These are phyloP conservation scores for Myanophis thanlyinensis DNA, from an alignment of 2,113 vertebrate genomes.

Conservation along the genomic window DNA sequence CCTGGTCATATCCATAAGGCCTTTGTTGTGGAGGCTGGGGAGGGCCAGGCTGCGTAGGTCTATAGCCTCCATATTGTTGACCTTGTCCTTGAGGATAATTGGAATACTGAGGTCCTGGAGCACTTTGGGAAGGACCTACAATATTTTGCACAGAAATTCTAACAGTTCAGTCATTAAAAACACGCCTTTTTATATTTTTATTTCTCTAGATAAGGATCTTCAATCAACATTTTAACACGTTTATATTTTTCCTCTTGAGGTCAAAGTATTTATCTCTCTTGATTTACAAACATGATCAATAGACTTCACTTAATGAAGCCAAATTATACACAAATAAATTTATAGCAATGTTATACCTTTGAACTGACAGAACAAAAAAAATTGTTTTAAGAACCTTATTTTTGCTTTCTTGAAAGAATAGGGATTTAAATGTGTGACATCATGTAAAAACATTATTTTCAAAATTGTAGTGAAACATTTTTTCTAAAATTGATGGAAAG, in stretches of 20 bases:
- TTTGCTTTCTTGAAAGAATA: neutral
- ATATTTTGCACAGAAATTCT: neutral
- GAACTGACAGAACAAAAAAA: neutral
- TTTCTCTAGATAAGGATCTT: constrained; percentile 1
- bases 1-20: constrained; percentile 98
- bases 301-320: neutral
- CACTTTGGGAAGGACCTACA: constrained; percentile 87
- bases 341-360: too few relatives aligned
- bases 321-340: neutral
- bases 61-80: constrained; percentile 93
- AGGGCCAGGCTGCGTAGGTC: constrained; percentile 91
- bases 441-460: neutral
- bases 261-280: neutral
- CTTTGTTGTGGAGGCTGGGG: constrained; percentile 95
- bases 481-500: neutral
- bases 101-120: constrained; percentile 90
- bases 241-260: neutral
- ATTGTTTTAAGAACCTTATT: neutral
- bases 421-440: neutral
- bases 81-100: constrained; percentile 97
- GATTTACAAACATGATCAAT: neutral
- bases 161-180: neutral
- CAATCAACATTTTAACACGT: neutral
- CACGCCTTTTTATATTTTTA: neutral
- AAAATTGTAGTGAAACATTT: neutral